These are phyloP conservation scores for Valencia hispanica DNA, from an alignment of 2,797 vertebrate species.

Conservation along the genomic window DNA sequence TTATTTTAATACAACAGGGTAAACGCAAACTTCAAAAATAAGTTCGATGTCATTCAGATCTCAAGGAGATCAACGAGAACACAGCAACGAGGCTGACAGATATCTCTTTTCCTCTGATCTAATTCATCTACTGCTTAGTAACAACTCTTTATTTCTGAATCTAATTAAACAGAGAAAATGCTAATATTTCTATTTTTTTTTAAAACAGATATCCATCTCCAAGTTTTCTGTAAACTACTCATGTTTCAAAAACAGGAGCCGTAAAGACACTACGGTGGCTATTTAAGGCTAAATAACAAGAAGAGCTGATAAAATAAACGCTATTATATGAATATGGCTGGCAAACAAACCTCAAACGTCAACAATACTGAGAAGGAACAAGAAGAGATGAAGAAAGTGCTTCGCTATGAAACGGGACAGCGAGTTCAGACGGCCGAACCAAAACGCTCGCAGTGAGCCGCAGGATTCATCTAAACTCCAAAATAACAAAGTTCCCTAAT, in stretches of 20 bases:
- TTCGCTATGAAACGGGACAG: constrained; percentile 70
- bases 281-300: constrained; percentile 76
- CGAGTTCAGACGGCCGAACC: no score
- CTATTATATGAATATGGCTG: constrained; percentile 71
- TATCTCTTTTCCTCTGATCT: constrained; percentile 61
- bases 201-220: constrained; percentile 74
- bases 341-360: constrained; percentile 66
- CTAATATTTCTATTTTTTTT: constrained; percentile 37
- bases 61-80: constrained; percentile 89
- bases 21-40: constrained; percentile 91
- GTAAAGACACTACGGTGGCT: constrained; percentile 68
- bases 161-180: constrained; percentile 36
- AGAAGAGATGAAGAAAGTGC: constrained; percentile 74
- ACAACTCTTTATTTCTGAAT: constrained; percentile 33
- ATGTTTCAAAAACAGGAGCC: constrained; percentile 54
- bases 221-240: constrained; percentile 74
- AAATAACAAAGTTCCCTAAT: no score
- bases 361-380: constrained; percentile 77
- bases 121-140: constrained; percentile 57
- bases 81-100: constrained; percentile 73
- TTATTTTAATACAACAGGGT: constrained; percentile 68
- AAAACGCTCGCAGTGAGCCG: no score
- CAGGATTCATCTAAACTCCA: no score
- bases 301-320: constrained; percentile 55
- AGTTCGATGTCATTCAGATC: constrained; percentile 92